Conservation (phyloP, 92 coral and sea anemone species). For the Bergia sp. region DNA sequence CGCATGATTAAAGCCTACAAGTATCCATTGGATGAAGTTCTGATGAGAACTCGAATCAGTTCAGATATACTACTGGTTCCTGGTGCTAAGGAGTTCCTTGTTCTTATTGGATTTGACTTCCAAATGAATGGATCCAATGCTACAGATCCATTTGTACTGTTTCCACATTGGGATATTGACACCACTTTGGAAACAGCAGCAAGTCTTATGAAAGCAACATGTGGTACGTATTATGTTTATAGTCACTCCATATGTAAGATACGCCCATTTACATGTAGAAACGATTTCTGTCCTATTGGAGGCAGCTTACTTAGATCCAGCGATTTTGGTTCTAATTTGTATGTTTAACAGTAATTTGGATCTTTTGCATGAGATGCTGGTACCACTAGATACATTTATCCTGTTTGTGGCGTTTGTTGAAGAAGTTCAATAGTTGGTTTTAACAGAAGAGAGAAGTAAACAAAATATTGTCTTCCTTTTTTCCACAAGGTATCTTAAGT, state of each 20-base stretch:
- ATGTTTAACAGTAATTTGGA: too few relatives aligned
- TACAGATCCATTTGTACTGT: conserved; percentile 75
- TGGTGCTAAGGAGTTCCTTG: conserved; percentile 53
- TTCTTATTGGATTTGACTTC: conserved; percentile 75
- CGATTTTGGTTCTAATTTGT: too few relatives aligned
- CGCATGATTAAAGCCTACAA: conserved; percentile 76
- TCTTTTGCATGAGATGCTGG: too few relatives aligned
- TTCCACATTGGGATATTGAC: conserved; percentile 91
- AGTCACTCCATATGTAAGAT: too few relatives aligned
- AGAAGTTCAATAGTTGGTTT: too few relatives aligned
- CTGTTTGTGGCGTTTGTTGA: not conserved
- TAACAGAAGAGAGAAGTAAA: not conserved
- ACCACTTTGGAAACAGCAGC: conserved; percentile 58
- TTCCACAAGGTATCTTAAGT: conserved; percentile 18
- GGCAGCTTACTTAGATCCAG: not conserved
- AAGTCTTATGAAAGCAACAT: conserved; percentile 61
- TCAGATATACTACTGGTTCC: conserved; percentile 71
- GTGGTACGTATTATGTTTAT: conserved; percentile 52
- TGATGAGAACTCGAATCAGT: conserved; percentile 81
- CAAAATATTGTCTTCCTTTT: not conserved
- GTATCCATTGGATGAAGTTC: conserved; percentile 62
- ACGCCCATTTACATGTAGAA: not conserved
- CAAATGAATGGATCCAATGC: conserved; percentile 72
- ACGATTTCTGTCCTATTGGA: not conserved
- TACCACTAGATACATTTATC: not conserved